A percentile compares a stretch with the other conserved stretches of the same genome.
phyloP scores from a whole-genome alignment of 2,888 invertebrate genomes.

The Dynastes grantii region DNA sequence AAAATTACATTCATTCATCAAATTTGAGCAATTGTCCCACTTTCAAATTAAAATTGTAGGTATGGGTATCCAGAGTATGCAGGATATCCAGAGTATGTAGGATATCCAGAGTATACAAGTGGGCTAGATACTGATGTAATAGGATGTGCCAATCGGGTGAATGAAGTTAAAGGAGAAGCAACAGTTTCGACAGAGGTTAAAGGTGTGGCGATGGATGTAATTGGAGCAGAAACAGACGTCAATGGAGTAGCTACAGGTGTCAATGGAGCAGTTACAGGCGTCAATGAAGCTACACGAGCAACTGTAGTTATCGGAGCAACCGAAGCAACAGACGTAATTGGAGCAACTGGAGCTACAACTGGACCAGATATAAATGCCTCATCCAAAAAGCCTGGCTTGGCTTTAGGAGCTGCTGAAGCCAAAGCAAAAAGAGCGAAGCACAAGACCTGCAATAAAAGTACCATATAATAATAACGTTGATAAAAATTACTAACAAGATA shows the following conservation, averaged over 20 bases:
- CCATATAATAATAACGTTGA: neutral
- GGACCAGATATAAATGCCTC: constrained; percentile 8
- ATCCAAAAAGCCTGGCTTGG: constrained; percentile 24
- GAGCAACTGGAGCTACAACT: constrained; percentile 29
- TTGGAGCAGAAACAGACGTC: constrained; percentile 4
- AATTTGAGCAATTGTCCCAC: neutral
- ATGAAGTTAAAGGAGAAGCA: constrained; percentile 21
- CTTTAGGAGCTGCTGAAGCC: constrained; percentile 34
- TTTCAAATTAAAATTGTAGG: neutral
- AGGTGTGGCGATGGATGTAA: neutral
- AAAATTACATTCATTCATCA: constrained; percentile 21
- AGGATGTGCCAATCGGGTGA: neutral
- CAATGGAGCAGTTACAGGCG: constrained; percentile 14
- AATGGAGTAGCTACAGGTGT: neutral
- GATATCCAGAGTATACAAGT: constrained; percentile 15
- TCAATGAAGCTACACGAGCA: constrained; percentile 4
- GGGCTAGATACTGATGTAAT: constrained; percentile 7
- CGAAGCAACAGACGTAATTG: constrained; percentile 4
- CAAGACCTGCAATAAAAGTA: constrained; percentile 11
- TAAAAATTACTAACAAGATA: neutral
- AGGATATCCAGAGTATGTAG: neutral
- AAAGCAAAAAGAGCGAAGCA: constrained; percentile 30
- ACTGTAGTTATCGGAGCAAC: constrained; percentile 31
- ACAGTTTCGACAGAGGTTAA: neutral
- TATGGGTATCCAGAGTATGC: constrained; percentile 1